Evolutionary conservation across 2,113 vertebrate species (phyloP).

Genomic region (Lamprologus sp.): DNA sequence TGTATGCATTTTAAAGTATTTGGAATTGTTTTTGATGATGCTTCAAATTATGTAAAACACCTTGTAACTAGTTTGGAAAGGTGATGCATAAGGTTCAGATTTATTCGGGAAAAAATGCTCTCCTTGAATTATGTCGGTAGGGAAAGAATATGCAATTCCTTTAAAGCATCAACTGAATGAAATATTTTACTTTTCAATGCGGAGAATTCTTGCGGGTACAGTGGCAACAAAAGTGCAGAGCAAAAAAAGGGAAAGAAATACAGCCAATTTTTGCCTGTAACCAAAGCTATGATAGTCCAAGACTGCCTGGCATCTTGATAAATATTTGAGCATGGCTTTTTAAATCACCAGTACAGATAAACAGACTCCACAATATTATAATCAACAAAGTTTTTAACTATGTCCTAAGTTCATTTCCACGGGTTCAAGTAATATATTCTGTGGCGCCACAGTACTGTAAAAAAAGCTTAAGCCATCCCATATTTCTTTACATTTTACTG

Average conservation of each 20-base stretch:
- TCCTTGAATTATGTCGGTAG: background rate
- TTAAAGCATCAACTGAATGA: background rate
- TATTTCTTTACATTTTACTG: background rate
- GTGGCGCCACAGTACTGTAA: background rate
- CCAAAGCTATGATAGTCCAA: slow-evolving; percentile 22
- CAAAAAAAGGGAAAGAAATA: background rate
- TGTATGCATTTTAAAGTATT: background rate
- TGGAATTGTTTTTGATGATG: background rate
- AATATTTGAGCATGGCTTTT: background rate
- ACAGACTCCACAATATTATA: background rate
- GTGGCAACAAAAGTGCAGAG: background rate
- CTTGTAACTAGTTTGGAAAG: too few species aligned
- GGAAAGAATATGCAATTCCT: background rate
- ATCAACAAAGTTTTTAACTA: background rate
- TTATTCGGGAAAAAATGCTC: background rate
- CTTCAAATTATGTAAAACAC: background rate
- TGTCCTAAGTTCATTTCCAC: background rate
- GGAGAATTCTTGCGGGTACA: background rate
- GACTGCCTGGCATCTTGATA: background rate
- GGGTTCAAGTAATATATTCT: background rate
- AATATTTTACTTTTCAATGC: background rate
- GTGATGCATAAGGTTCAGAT: background rate
- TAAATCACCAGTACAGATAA: background rate
- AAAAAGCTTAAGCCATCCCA: background rate
- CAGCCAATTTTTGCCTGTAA: background rate